A percentile compares a stretch with the other conserved stretches of the same genome.
Conservation (phyloP, 1,140 invertebrate genomes). For the Leptonema lineaticorne region DNA sequence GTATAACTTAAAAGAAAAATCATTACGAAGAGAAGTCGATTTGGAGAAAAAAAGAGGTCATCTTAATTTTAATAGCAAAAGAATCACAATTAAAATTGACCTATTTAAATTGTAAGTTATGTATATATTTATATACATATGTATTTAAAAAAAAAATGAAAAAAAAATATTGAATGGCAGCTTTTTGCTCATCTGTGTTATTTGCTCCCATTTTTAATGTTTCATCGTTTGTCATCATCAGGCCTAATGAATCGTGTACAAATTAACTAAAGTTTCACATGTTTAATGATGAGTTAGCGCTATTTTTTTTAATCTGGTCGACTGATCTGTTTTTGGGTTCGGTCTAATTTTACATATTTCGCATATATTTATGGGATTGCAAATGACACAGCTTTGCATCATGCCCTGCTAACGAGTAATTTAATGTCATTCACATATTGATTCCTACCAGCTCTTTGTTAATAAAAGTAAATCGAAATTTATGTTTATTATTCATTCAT, state of each 20-base stretch:
- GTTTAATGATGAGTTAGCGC: no score
- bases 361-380: slow-evolving; percentile 20
- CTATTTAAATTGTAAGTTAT: slow-evolving; percentile 40
- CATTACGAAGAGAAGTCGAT: slow-evolving; percentile 37
- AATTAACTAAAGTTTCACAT: no score
- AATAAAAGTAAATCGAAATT: slow-evolving; percentile 42
- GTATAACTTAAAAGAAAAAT: slow-evolving; percentile 41
- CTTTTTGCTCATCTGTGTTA: slow-evolving; percentile 32
- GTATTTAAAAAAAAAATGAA: no score
- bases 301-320: background rate
- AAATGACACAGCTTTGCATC: slow-evolving; percentile 35
- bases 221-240: no score
- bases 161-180: slow-evolving; percentile 37
- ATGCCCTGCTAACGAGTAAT: slow-evolving; percentile 39
- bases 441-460: slow-evolving; percentile 43
- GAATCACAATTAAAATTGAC: slow-evolving; percentile 33
- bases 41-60: slow-evolving; percentile 36
- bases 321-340: slow-evolving; percentile 7
- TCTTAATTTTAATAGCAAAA: slow-evolving; percentile 32
- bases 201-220: slow-evolving; percentile 26
- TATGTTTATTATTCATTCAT: slow-evolving; percentile 4
- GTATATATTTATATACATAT: no score
- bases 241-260: no score
- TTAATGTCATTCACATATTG: slow-evolving; percentile 43
- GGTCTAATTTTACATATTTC: background rate